Evolutionary conservation across 1,140 invertebrate genomes (phyloP).

Genomic region (Hypsibius dujardini): DNA sequence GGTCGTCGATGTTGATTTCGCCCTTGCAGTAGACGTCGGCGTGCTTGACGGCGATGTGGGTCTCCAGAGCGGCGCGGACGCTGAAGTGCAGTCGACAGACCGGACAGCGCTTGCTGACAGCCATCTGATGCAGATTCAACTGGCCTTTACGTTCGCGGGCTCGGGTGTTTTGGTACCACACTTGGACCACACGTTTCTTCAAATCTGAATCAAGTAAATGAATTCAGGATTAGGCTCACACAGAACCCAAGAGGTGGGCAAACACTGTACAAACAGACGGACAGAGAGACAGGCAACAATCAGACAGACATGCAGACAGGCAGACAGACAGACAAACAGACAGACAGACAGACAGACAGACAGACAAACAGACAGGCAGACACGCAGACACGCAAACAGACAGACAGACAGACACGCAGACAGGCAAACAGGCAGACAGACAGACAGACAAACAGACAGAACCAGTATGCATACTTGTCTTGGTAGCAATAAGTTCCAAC

Average conservation of each 20-base stretch:
- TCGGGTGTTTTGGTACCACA: slow-evolving; percentile 80
- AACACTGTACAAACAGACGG: no score
- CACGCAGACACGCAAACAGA: no score
- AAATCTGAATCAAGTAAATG: no score
- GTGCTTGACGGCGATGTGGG: slow-evolving; percentile 77
- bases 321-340: no score
- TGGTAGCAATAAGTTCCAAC: slow-evolving; percentile 82
- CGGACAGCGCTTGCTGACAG: slow-evolving; percentile 85
- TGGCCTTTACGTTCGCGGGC: slow-evolving; percentile 73
- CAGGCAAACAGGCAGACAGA: no score
- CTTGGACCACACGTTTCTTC: slow-evolving; percentile 88
- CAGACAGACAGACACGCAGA: no score
- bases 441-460: no score
- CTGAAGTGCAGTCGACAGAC: slow-evolving; percentile 84
- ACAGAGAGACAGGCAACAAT: not conserved
- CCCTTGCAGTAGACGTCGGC: slow-evolving; percentile 73
- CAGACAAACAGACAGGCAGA: no score
- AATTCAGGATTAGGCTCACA: no score
- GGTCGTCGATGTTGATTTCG: slow-evolving; percentile 74
- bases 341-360: no score
- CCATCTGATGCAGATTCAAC: slow-evolving; percentile 74
- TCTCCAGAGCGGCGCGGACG: slow-evolving; percentile 79
- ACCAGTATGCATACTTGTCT: slow-evolving; percentile 34
- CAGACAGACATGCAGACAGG: no score
- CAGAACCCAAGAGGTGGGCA: no score